Conservation (phyloP, 2,113 vertebrate genomes). For the Myrmecobius fasciatus region DNA sequence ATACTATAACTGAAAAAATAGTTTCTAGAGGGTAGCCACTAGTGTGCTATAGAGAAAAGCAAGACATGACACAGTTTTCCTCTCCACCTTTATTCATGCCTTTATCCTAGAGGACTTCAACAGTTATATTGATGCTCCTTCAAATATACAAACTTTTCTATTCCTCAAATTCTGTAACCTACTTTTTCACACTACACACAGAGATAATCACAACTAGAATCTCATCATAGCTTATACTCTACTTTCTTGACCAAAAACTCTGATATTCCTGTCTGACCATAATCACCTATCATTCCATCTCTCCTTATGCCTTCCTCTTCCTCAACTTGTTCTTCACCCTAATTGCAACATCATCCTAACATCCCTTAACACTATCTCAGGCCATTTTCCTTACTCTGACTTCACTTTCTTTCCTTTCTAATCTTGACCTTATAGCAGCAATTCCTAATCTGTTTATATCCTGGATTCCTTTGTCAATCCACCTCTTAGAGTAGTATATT, state of each 20-base stretch:
- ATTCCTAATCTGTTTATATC: too few species aligned
- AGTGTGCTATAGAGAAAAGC: constrained; percentile 66
- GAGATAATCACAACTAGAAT: neutral
- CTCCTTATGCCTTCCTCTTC: neutral
- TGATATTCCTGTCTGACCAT: neutral
- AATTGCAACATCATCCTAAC: neutral
- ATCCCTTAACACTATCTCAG: neutral
- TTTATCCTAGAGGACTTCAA: neutral
- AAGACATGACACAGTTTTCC: constrained; percentile 69
- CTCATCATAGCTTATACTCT: neutral
- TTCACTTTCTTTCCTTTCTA: too few species aligned
- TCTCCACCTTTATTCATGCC: neutral
- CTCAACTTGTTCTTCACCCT: neutral
- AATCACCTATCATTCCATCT: neutral
- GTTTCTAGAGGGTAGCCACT: constrained; percentile 66
- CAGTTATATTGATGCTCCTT: neutral
- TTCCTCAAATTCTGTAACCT: neutral
- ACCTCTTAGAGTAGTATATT: too few species aligned
- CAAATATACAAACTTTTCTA: neutral
- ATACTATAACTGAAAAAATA: constrained; percentile 47
- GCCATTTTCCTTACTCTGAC: neutral
- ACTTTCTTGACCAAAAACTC: neutral
- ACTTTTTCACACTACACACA: neutral
- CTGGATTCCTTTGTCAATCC: too few species aligned
- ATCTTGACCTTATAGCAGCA: too few species aligned